Evolutionary conservation across 1,140 invertebrate genomes (phyloP).

Genomic region (Pogonognathellus flavescens): DNA sequence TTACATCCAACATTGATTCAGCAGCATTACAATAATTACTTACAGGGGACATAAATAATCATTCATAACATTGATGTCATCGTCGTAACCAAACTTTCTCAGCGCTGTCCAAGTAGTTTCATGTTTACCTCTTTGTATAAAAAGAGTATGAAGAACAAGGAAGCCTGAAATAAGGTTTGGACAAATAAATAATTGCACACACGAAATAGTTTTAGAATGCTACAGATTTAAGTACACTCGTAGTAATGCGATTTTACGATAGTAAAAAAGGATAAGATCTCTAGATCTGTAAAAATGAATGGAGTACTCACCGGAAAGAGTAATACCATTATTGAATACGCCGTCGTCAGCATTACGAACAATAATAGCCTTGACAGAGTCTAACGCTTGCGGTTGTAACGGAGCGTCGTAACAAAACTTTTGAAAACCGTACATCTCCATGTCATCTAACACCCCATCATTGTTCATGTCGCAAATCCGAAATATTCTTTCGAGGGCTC

Average conservation of each 20-base stretch:
- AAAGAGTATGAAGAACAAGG: slow-evolving; percentile 95
- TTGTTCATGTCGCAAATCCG: slow-evolving; percentile 98
- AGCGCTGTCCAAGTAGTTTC: slow-evolving; percentile 99
- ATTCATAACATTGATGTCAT: slow-evolving; percentile 89
- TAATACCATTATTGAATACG: slow-evolving; percentile 89
- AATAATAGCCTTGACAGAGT: slow-evolving; percentile 96
- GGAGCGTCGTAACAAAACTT: slow-evolving; percentile 96
- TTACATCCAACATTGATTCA: too few relatives aligned
- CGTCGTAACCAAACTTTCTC: slow-evolving; percentile 98
- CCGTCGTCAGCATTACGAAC: slow-evolving; percentile 93
- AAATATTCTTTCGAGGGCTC: slow-evolving; percentile 94
- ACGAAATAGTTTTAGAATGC: neutral
- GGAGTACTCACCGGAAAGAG: slow-evolving; percentile 78
- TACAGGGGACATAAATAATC: slow-evolving; percentile 90
- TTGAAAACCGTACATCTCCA: slow-evolving; percentile 97
- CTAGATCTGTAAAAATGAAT: neutral
- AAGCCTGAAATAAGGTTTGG: slow-evolving; percentile 76
- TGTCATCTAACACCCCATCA: slow-evolving; percentile 94
- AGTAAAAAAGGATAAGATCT: too few relatives aligned
- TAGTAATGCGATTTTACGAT: neutral
- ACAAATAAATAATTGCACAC: neutral
- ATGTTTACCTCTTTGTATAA: slow-evolving; percentile 97
- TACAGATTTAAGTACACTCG: neutral
- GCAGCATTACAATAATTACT: neutral
- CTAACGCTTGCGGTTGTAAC: slow-evolving; percentile 92